A percentile compares a stretch with the other conserved stretches of the same genome.
Conservation (phyloP, 2,888 invertebrate species). For the Philaethria dido region DNA sequence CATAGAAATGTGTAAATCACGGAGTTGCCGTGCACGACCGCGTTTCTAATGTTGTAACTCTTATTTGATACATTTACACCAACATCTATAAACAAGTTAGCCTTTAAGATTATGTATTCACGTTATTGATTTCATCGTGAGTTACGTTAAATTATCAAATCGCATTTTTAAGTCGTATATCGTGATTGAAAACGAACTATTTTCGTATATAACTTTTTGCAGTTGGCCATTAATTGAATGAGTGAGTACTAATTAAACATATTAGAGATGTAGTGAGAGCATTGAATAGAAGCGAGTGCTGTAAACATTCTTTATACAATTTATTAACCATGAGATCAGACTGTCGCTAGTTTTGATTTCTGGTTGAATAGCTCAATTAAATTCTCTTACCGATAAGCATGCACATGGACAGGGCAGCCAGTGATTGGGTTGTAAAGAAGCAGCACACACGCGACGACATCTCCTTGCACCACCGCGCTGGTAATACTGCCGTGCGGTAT, state of each 20-base stretch:
- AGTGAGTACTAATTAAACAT: too few relatives aligned
- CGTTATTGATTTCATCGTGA: not conserved
- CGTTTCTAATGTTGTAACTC: slow-evolving; percentile 39
- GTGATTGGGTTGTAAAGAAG: slow-evolving; percentile 97
- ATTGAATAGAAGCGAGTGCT: too few relatives aligned
- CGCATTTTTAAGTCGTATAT: not conserved
- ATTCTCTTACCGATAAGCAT: slow-evolving; percentile 88
- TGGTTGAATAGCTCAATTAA: not conserved
- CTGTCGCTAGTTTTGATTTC: not conserved
- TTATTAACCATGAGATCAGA: too few relatives aligned
- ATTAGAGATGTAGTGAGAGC: too few relatives aligned
- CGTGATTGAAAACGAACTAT: not conserved
- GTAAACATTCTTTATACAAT: too few relatives aligned
- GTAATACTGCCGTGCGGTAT: slow-evolving; percentile 97
- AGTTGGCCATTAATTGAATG: too few relatives aligned
- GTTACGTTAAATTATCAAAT: not conserved
- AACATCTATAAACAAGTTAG: slow-evolving; percentile 7
- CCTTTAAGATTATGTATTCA: not conserved
- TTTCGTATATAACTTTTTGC: too few relatives aligned
- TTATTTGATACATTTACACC: slow-evolving; percentile 30
- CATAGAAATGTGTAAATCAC: slow-evolving; percentile 43
- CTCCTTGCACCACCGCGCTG: slow-evolving; percentile 94
- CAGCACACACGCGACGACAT: slow-evolving; percentile 96
- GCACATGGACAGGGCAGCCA: slow-evolving; percentile 97
- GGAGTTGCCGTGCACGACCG: slow-evolving; percentile 33